phyloP scores from a whole-genome alignment of 2,113 vertebrate species.

The Stomatorhinus ivindoensis region DNA sequence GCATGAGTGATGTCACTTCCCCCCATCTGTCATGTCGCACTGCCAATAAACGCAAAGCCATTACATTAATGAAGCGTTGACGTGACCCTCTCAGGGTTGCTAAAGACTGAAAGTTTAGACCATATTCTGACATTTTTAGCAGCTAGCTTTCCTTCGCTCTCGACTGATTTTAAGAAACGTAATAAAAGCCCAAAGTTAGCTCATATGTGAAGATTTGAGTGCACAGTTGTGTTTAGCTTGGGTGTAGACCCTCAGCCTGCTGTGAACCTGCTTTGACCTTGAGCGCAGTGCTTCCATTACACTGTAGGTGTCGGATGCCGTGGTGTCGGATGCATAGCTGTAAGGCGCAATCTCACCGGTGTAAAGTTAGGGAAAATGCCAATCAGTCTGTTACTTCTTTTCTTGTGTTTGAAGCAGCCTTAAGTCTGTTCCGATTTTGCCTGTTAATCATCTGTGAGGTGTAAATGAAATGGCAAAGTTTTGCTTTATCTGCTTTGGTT shows the following conservation, averaged over 20 bases:
- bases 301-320: neutral
- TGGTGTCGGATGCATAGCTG: neutral
- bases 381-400: neutral
- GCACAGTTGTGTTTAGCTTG: neutral
- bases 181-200: neutral
- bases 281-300: neutral
- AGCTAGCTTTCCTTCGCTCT: neutral
- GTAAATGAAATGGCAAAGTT: neutral
- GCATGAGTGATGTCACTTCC: constrained; percentile 30
- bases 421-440: neutral
- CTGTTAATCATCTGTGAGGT: neutral
- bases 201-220: neutral
- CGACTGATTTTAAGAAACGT: neutral
- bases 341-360: neutral
- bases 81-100: constrained; percentile 19
- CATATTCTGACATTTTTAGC: constrained; percentile 23
- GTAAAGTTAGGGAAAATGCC: constrained; percentile 15
- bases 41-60: constrained; percentile 32
- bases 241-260: neutral
- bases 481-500: neutral
- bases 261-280: neutral
- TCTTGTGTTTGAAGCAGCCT: neutral
- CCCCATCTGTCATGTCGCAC: constrained; percentile 20
- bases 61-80: constrained; percentile 29
- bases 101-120: neutral